Evolutionary conservation across 2,888 invertebrate species (phyloP).

Genomic region (Cephus runcator): DNA sequence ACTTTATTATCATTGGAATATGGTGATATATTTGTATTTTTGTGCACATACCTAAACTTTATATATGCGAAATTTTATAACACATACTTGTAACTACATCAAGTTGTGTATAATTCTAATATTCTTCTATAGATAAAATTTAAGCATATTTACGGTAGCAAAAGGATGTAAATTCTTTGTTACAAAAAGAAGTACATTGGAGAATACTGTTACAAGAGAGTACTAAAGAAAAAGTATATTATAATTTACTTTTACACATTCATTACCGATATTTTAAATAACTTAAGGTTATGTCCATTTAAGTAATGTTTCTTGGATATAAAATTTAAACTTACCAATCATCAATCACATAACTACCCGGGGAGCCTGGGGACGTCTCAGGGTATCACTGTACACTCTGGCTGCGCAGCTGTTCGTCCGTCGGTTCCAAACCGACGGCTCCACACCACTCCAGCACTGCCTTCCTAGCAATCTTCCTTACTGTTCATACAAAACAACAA

Average conservation of each 20-base stretch:
- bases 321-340: constrained; percentile 54
- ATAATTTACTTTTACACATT: background rate
- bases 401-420: constrained; percentile 46
- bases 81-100: background rate
- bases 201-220: too few species aligned
- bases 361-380: constrained; percentile 59
- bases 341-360: constrained; percentile 66
- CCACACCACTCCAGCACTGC: constrained; percentile 55
- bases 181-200: background rate
- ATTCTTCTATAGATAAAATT: background rate
- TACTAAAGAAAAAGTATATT: background rate
- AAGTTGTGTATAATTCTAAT: background rate
- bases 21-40: too few species aligned
- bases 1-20: too few species aligned
- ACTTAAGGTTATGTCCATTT: background rate
- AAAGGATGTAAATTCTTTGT: background rate
- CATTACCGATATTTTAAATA: background rate
- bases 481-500: constrained; percentile 30
- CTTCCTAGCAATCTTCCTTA: constrained; percentile 47
- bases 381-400: constrained; percentile 51
- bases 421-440: constrained; percentile 49
- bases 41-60: too few species aligned
- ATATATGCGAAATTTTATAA: too few species aligned
- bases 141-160: background rate
- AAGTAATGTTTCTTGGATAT: background rate